A percentile compares a stretch with the other conserved stretches of the same genome.
phyloP scores from a whole-genome alignment of 2,113 vertebrate species.

The Salminus brasiliensis region DNA sequence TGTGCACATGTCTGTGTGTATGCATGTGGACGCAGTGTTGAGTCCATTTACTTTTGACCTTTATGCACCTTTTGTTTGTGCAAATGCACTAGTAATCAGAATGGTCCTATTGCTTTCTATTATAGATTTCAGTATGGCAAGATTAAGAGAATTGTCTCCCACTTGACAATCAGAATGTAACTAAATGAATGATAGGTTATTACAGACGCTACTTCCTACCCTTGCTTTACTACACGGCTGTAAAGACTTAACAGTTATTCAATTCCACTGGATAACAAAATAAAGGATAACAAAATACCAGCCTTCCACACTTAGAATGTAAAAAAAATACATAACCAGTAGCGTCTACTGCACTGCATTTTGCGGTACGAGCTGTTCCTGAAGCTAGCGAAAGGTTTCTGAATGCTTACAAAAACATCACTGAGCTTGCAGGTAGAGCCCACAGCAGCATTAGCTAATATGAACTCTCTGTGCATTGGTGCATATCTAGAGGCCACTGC shows the following conservation, averaged over 20 bases:
- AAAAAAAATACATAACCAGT: too few species aligned
- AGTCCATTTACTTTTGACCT: neutral
- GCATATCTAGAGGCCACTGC: neutral
- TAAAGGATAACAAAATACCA: too few species aligned
- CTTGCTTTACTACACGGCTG: too few species aligned
- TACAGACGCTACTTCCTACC: too few species aligned
- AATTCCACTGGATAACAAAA: too few species aligned
- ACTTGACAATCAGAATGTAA: too few species aligned
- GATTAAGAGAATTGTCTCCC: too few species aligned
- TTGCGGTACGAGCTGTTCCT: too few species aligned
- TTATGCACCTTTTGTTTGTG: neutral
- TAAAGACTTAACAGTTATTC: too few species aligned
- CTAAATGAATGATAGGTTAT: too few species aligned
- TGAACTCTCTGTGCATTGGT: neutral
- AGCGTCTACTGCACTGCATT: too few species aligned
- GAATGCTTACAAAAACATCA: neutral
- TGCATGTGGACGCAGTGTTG: neutral
- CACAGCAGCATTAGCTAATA: neutral
- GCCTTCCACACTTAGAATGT: too few species aligned
- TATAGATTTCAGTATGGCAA: neutral
- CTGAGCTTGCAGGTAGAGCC: neutral
- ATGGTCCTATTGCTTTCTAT: neutral
- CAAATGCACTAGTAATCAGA: neutral
- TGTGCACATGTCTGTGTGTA: slow-evolving; percentile 26
- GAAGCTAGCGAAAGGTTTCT: neutral